Evolutionary conservation across 23 tunicate species (phyloP).

Genomic region (Phallusia fumigata): DNA sequence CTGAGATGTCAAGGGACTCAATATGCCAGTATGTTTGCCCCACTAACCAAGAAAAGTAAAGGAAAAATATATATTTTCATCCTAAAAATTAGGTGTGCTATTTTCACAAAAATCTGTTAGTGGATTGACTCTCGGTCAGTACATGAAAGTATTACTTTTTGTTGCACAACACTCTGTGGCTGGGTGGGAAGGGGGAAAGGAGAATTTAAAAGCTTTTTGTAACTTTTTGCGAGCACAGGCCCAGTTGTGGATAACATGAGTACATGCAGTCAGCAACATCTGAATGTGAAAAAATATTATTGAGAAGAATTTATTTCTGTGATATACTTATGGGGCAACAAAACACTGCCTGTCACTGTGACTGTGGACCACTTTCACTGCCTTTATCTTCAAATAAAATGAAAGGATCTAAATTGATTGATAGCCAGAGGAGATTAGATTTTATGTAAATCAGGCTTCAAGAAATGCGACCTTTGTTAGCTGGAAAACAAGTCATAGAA

Average conservation of each 20-base stretch:
- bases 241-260: slow-evolving; percentile 16
- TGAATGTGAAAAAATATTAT: slow-evolving; percentile 2
- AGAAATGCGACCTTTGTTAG: slow-evolving; percentile 18
- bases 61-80: too few species aligned
- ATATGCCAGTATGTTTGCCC: too few species aligned
- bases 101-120: too few species aligned
- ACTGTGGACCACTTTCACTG: background rate
- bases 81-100: too few species aligned
- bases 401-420: background rate
- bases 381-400: background rate
- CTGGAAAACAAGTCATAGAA: slow-evolving; percentile 22
- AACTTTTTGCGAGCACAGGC: slow-evolving; percentile 12
- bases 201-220: slow-evolving; percentile 14
- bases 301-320: slow-evolving; percentile 28
- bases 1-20: too few species aligned
- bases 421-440: slow-evolving; percentile 23
- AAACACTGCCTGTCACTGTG: slow-evolving; percentile 4
- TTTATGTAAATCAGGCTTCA: slow-evolving; percentile 22
- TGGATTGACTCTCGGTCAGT: background rate
- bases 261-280: slow-evolving; percentile 23
- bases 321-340: slow-evolving; percentile 15
- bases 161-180: background rate
- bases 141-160: background rate
- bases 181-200: slow-evolving; percentile 31
- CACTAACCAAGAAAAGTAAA: too few species aligned